A percentile compares a stretch with the other conserved stretches of the same genome.
These are phyloP conservation scores for Rhabditoides inermis DNA, from an alignment of 2,888 invertebrate species.

Conservation along the genomic window DNA sequence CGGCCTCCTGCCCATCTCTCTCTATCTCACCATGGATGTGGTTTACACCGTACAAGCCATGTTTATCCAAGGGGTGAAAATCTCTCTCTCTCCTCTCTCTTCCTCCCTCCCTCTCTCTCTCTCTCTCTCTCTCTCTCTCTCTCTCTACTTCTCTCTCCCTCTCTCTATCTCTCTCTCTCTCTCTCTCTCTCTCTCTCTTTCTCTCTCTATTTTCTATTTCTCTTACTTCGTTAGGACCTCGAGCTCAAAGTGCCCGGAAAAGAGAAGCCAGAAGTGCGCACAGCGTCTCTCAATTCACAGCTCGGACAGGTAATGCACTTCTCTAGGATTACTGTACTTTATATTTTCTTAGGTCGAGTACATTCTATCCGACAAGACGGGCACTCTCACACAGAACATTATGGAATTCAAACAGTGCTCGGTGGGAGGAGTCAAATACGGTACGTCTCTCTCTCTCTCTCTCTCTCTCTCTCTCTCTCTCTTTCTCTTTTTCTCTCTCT, in stretches of 20 bases:
- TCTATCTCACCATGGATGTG: slow-evolving; percentile 94
- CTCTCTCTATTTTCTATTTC: no score
- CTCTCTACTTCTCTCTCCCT: no score
- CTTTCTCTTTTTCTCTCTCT: not conserved
- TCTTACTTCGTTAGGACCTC: no score
- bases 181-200: no score
- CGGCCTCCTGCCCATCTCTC: slow-evolving; percentile 93
- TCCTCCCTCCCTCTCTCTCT: no score
- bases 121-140: no score
- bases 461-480: not conserved
- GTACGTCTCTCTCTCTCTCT: not conserved
- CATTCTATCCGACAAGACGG: slow-evolving; percentile 96
- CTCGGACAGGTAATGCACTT: not conserved
- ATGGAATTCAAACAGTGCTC: slow-evolving; percentile 78
- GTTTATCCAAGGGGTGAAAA: slow-evolving; percentile 62
- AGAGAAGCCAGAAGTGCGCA: slow-evolving; percentile 69
- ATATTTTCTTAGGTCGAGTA: slow-evolving; percentile 68
- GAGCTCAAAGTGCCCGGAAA: no score
- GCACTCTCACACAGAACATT: slow-evolving; percentile 87
- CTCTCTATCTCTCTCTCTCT: no score
- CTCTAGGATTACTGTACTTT: not conserved
- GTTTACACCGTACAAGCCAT: slow-evolving; percentile 81
- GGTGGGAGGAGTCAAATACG: slow-evolving; percentile 15
- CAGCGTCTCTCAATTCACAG: not conserved
- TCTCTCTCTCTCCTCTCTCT: no score